Evolutionary conservation across 2,113 vertebrate species (phyloP).

Genomic region (Thymallus thymallus): DNA sequence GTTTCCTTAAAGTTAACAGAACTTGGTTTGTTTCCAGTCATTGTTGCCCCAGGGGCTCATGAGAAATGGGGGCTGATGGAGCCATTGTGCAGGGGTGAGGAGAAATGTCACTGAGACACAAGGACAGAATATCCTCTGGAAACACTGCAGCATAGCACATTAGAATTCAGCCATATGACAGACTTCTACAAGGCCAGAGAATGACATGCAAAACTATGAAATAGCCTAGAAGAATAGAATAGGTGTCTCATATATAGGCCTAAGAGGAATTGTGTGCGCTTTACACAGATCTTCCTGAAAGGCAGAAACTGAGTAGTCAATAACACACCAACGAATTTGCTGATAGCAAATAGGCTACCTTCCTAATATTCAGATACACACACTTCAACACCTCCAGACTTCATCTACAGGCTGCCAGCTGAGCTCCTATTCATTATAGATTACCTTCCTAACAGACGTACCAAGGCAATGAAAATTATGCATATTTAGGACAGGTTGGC

Average conservation of each 20-base stretch:
- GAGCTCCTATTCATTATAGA: background rate
- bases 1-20: conserved; percentile 9
- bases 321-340: background rate
- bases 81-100: conserved; percentile 13
- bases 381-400: background rate
- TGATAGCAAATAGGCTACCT: background rate
- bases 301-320: background rate
- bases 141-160: conserved; percentile 35
- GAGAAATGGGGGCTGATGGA: conserved; percentile 21
- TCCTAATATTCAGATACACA: background rate
- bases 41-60: conserved; percentile 18
- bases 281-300: background rate
- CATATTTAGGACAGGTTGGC: background rate
- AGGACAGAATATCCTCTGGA: conserved; percentile 39
- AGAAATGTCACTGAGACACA: conserved; percentile 38
- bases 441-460: background rate
- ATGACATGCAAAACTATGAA: background rate
- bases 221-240: background rate
- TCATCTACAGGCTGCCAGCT: background rate
- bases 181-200: background rate
- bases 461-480: background rate
- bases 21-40: background rate
- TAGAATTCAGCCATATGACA: conserved; percentile 30
- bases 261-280: background rate
- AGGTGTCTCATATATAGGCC: background rate